Conservation (phyloP, 2,888 invertebrate genomes). For the Harmothoe impar region DNA sequence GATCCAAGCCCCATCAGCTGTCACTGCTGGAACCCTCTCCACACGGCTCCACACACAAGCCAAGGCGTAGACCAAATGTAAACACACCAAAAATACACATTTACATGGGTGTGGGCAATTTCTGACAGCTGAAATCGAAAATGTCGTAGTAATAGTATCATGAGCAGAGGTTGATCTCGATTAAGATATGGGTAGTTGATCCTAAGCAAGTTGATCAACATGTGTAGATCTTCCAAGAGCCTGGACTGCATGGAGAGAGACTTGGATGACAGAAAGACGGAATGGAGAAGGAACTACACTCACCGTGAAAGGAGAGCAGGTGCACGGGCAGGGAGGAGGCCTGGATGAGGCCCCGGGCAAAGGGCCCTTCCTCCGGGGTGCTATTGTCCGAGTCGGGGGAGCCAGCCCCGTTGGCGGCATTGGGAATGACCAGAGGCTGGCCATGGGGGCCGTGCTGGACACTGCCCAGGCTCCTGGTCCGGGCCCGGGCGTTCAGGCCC, state of each 20-base stretch:
- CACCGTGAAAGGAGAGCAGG: constrained; percentile 81
- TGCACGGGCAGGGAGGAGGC: constrained; percentile 79
- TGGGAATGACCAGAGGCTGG: constrained; percentile 77
- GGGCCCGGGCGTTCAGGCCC: constrained; percentile 72
- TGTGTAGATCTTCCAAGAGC: not conserved
- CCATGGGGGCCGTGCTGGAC: constrained; percentile 72
- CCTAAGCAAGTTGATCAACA: too few species aligned
- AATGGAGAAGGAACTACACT: constrained; percentile 1
- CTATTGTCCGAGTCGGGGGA: constrained; percentile 82
- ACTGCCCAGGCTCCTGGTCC: constrained; percentile 80
- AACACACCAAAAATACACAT: too few species aligned
- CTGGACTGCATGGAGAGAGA: not conserved
- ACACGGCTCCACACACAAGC: too few species aligned
- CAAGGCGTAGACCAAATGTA: too few species aligned
- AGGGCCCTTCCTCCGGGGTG: constrained; percentile 78
- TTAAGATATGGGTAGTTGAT: too few species aligned
- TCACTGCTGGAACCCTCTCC: not conserved
- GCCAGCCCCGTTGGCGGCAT: constrained; percentile 76
- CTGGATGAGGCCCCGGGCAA: constrained; percentile 68
- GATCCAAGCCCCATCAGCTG: not conserved
- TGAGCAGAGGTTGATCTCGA: too few species aligned
- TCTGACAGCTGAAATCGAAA: too few species aligned
- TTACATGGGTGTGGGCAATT: too few species aligned
- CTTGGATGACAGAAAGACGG: not conserved
- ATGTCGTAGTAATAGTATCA: too few species aligned